These are phyloP conservation scores for Tychaedon coryphoeus DNA, from an alignment of 2,113 vertebrate species.

Conservation along the genomic window DNA sequence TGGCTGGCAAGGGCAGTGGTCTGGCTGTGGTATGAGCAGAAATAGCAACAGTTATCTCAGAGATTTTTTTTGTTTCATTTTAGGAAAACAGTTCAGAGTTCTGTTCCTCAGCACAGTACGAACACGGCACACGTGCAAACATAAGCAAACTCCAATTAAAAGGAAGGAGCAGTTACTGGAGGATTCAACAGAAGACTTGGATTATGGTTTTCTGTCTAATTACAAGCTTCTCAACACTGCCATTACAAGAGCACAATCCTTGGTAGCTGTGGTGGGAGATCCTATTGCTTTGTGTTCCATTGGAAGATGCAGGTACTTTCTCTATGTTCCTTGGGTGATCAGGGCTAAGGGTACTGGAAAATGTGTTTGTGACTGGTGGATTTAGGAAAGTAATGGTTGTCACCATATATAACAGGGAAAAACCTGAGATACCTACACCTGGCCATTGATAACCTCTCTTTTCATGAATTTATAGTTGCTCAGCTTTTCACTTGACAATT, in stretches of 20 bases:
- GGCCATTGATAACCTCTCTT: neutral
- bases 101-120: slow-evolving; percentile 97
- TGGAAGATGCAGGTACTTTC: slow-evolving; percentile 93
- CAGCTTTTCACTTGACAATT: neutral
- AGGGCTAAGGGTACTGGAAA: neutral
- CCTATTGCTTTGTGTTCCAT: slow-evolving; percentile 96
- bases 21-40: neutral
- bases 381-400: neutral
- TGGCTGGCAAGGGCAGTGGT: neutral
- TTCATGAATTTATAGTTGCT: neutral
- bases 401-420: neutral
- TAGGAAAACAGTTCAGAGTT: slow-evolving; percentile 97
- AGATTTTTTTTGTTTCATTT: neutral
- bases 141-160: slow-evolving; percentile 98
- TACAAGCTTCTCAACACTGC: slow-evolving; percentile 99
- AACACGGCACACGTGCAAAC: slow-evolving; percentile 97
- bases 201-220: slow-evolving; percentile 98
- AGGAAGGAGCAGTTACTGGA: slow-evolving; percentile 96
- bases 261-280: slow-evolving; percentile 98
- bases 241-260: slow-evolving; percentile 95
- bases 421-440: neutral
- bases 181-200: slow-evolving; percentile 96
- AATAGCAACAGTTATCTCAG: slow-evolving; percentile 12
- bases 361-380: neutral
- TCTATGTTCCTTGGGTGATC: neutral